These are phyloP conservation scores for Ibidorhyncha struthersii DNA, from an alignment of 2,113 vertebrate genomes.

Conservation along the genomic window DNA sequence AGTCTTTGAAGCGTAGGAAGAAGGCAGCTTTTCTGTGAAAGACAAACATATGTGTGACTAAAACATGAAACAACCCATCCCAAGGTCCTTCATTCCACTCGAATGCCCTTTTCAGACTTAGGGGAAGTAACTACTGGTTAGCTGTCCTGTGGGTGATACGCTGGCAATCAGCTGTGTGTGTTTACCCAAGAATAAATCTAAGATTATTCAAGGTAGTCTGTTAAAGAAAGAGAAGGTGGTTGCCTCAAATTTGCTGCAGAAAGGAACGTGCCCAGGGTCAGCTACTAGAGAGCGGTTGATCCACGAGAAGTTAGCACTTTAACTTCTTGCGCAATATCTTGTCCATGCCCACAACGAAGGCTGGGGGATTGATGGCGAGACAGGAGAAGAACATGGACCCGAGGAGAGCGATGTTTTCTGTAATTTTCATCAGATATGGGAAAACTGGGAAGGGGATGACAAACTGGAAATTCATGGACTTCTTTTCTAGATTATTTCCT, in stretches of 20 bases:
- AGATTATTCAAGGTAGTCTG: not conserved
- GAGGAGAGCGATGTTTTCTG: not conserved
- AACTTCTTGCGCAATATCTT: not conserved
- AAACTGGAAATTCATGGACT: not conserved
- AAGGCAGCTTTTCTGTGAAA: constrained; percentile 49
- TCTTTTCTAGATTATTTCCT: not conserved
- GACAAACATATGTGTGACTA: not conserved
- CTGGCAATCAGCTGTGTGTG: not conserved
- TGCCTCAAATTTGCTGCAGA: not conserved
- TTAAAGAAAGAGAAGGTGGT: not conserved
- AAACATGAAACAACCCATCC: not conserved
- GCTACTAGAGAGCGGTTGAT: not conserved
- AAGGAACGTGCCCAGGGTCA: not conserved
- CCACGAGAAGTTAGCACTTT: not conserved
- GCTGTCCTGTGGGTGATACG: not conserved
- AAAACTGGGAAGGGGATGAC: not conserved
- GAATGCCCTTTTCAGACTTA: not conserved
- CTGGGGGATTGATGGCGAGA: not conserved
- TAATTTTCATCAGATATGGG: not conserved
- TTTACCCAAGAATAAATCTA: not conserved
- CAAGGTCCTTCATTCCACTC: not conserved
- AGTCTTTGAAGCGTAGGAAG: not conserved
- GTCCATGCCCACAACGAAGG: not conserved
- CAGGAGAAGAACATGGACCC: not conserved
- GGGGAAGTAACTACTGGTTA: not conserved